These are phyloP conservation scores for Lipotes vexillifer DNA, from an alignment of 2,113 vertebrate genomes.

Conservation along the genomic window DNA sequence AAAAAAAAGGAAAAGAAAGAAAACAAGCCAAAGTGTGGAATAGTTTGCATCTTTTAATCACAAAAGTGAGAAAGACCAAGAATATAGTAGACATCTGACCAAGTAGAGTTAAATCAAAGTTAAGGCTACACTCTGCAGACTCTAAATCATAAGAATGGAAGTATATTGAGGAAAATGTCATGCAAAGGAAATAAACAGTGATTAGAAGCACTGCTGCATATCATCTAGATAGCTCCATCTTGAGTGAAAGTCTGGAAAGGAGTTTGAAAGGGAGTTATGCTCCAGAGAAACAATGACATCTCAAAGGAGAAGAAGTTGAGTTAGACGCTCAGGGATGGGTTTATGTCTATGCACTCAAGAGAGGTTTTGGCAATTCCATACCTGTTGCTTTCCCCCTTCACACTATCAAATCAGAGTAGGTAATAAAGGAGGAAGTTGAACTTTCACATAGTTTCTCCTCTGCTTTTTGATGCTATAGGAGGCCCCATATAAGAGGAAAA, in stretches of 20 bases:
- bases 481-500: not conserved
- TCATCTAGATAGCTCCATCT: not conserved
- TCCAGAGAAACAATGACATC: not conserved
- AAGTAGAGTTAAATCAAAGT: not conserved
- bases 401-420: not conserved
- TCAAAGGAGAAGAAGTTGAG: not conserved
- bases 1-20: too few relatives aligned
- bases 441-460: not conserved
- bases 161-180: not conserved
- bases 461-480: too few relatives aligned
- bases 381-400: not conserved
- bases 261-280: not conserved
- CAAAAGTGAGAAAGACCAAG: not conserved
- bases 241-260: not conserved
- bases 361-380: not conserved
- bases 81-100: not conserved
- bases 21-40: not conserved
- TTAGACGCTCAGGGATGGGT: not conserved
- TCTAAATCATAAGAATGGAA: not conserved
- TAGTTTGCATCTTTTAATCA: not conserved
- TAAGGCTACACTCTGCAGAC: not conserved
- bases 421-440: not conserved
- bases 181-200: not conserved
- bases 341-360: not conserved
- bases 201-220: not conserved